Evolutionary conservation across 2,113 vertebrate species (phyloP).

Genomic region (Miniopterus natalensis): DNA sequence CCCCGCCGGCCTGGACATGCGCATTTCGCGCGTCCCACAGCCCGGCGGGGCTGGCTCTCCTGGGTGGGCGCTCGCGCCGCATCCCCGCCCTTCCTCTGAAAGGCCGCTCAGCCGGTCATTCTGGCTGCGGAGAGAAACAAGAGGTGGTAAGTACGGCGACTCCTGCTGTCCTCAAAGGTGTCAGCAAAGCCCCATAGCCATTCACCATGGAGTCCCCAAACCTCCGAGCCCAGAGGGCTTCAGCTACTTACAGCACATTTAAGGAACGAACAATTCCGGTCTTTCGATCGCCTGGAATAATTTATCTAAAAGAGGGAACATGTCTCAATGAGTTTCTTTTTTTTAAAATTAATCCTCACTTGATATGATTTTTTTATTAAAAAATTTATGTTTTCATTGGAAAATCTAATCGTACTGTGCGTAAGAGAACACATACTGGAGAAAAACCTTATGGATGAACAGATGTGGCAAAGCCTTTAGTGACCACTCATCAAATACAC

Average conservation of each 20-base stretch:
- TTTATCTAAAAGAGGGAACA: neutral
- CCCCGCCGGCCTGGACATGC: too few species aligned
- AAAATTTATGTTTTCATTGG: too few species aligned
- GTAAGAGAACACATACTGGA: slow-evolving; percentile 6
- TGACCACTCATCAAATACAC: neutral
- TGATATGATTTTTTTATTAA: too few species aligned
- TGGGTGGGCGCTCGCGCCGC: too few species aligned
- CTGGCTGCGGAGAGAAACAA: neutral
- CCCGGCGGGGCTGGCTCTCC: too few species aligned
- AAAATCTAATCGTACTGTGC: neutral
- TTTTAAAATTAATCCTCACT: too few species aligned
- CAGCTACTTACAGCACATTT: neutral
- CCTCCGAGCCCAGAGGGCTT: neutral
- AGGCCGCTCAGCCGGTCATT: neutral
- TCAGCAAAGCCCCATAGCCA: neutral
- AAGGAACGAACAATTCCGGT: neutral
- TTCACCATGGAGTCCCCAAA: neutral
- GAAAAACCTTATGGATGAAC: neutral
- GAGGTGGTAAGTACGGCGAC: neutral
- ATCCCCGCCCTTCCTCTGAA: too few species aligned
- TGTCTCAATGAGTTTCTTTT: neutral
- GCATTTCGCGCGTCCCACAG: neutral
- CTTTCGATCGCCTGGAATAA: neutral
- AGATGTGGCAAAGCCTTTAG: neutral
- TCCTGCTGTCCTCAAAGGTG: neutral